Evolutionary conservation across 2,888 invertebrate species (phyloP), one percentile per base, ranked within the genome.

Genomic region (Ernsta delagoae): DNA sequence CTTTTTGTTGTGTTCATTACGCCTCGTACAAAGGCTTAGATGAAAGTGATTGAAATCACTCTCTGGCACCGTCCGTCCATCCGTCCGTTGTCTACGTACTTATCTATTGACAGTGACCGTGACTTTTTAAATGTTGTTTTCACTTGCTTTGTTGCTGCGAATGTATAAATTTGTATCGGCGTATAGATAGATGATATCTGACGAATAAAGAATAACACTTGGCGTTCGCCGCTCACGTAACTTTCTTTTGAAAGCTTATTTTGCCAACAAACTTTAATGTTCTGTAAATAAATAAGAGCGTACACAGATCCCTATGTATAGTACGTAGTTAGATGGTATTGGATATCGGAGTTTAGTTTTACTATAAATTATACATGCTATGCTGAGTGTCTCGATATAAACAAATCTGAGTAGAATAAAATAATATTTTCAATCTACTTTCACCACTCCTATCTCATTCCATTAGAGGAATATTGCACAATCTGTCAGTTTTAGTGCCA

Each of bases 31-130:
- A 88, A 84, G 82, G 77, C 77, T 66, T 74, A 85, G 87, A 92
- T 88, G 92, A 92, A 92, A 92, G 92, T 90, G 89, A 89, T 90
- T 86, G 88, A 83, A 83, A 87, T 90, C 82, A 79, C 84, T 90
- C 88, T 89, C 87, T 83, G 75, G 76, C 61, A 1, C 24, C 72
- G 63, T 70, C 59, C 65, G 65, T n/a, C n/a, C n/a, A n/a, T 48
- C 75, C 6, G 9, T 74, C 71, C 73, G 57, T 3, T 39, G 61
- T 71, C 74, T 36, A 6, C 36, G 5, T n/a, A n/a, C n/a, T 5
- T 36, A 36, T 36, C 36, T 83, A 83, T 85, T 82, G 86, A 85
- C 85, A 83, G 81, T 75, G 70, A 74, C 70, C 59, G 62, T 66
- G 66, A 60, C 66, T 66, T 39, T 59, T 64, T 66, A 59, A 54